Conservation (phyloP, 2,888 invertebrate species). For the Chesias legatella region DNA sequence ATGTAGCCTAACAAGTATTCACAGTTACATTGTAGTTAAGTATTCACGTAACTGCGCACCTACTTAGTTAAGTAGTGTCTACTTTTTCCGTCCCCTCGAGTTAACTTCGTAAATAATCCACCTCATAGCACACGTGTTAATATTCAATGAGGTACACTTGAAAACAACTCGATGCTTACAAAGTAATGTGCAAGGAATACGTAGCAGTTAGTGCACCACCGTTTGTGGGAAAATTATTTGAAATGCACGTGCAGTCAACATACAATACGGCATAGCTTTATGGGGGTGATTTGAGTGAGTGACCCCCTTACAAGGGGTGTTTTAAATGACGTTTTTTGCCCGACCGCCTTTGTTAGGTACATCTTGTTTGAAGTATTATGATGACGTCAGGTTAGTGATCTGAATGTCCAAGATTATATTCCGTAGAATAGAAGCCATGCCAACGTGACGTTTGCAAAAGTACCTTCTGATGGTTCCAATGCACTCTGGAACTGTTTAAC, state of each 20-base stretch:
- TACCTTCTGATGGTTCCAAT: too few relatives aligned
- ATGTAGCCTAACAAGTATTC: slow-evolving; percentile 1
- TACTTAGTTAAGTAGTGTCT: too few relatives aligned
- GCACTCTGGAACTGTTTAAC: too few relatives aligned
- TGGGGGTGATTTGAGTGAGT: neutral
- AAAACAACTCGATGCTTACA: slow-evolving; percentile 9
- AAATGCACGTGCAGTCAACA: slow-evolving; percentile 43
- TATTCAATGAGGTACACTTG: neutral
- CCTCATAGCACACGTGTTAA: neutral
- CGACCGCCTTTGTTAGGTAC: too few relatives aligned
- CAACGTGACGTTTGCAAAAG: too few relatives aligned
- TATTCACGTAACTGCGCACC: slow-evolving; percentile 8
- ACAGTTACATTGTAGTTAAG: slow-evolving; percentile 30
- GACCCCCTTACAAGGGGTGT: neutral
- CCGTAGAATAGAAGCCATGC: too few relatives aligned
- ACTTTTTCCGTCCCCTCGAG: too few relatives aligned
- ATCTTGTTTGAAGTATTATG: too few relatives aligned
- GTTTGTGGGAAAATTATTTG: slow-evolving; percentile 28
- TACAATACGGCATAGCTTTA: slow-evolving; percentile 30
- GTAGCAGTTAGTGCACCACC: neutral
- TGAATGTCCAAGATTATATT: too few relatives aligned
- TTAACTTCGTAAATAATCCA: neutral
- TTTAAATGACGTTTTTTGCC: too few relatives aligned
- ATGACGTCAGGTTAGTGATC: too few relatives aligned
- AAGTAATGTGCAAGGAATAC: neutral